These are phyloP conservation scores for Altica lythri DNA, from an alignment of 2,888 invertebrate species.

Conservation along the genomic window DNA sequence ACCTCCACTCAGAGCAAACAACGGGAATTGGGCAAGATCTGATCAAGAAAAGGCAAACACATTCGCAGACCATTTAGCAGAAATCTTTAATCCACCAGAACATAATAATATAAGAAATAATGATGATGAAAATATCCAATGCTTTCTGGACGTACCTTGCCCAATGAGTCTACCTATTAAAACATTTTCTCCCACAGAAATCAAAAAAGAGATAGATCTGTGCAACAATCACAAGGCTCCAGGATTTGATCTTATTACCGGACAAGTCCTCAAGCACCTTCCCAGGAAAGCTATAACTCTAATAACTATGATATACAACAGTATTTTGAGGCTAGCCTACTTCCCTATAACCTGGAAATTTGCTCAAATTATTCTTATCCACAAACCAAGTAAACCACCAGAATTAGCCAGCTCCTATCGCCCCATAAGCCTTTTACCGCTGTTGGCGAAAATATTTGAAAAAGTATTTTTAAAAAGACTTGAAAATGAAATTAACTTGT, in stretches of 20 bases:
- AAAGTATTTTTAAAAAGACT: not conserved
- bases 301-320: not conserved
- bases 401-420: not conserved
- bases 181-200: not conserved
- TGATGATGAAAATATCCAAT: not conserved
- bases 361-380: not conserved
- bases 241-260: not conserved
- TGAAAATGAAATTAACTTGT: not conserved
- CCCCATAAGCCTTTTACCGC: not conserved
- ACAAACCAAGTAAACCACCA: not conserved
- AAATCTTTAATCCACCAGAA: not conserved
- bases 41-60: not conserved
- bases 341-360: not conserved
- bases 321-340: not conserved
- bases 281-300: not conserved
- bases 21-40: not conserved
- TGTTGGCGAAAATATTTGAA: not conserved
- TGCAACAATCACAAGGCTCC: not conserved
- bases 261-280: not conserved
- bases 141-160: not conserved
- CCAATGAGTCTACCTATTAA: not conserved
- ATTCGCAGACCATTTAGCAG: not conserved
- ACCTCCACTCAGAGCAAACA: not conserved
- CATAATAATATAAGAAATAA: not conserved
- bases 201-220: not conserved